A percentile compares a stretch with the other conserved stretches of the same genome.
These are phyloP conservation scores for Suncus etruscus DNA, from an alignment of 2,113 vertebrate species.

Conservation along the genomic window DNA sequence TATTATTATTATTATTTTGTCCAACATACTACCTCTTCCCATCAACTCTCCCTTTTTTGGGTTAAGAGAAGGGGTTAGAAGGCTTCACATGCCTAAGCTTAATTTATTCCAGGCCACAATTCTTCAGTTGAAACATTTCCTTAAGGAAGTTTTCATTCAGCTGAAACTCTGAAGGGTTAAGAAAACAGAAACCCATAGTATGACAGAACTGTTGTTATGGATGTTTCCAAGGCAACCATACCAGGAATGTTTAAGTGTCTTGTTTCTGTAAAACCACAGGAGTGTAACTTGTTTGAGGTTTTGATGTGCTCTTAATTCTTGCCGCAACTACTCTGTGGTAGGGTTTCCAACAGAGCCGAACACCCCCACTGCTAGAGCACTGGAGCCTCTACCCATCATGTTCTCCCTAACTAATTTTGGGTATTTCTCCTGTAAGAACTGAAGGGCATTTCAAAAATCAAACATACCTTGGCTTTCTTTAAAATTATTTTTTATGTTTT, in stretches of 20 bases:
- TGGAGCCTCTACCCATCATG: not conserved
- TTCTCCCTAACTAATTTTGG: slow-evolving; percentile 48
- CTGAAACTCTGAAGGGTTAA: slow-evolving; percentile 90
- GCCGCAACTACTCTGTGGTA: slow-evolving; percentile 80
- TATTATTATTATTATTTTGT: too few relatives aligned
- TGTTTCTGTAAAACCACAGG: slow-evolving; percentile 86
- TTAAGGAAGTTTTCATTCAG: slow-evolving; percentile 89
- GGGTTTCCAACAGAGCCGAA: slow-evolving; percentile 64
- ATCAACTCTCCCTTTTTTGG: not conserved
- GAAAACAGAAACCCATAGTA: slow-evolving; percentile 87
- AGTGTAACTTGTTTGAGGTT: slow-evolving; percentile 84
- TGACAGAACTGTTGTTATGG: slow-evolving; percentile 88
- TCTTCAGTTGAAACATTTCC: slow-evolving; percentile 84
- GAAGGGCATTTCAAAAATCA: slow-evolving; percentile 52
- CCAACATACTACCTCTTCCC: not conserved
- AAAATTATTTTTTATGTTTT: not conserved
- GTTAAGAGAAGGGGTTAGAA: slow-evolving; percentile 48
- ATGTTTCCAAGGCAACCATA: slow-evolving; percentile 89
- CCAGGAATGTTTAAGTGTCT: slow-evolving; percentile 89
- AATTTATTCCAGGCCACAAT: slow-evolving; percentile 77
- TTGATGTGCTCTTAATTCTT: slow-evolving; percentile 85
- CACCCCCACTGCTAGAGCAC: slow-evolving; percentile 68
- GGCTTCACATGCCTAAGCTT: slow-evolving; percentile 60
- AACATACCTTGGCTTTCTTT: not conserved
- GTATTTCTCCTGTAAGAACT: not conserved